A percentile compares a stretch with the other conserved stretches of the same genome.
Conservation (phyloP, 2,888 invertebrate genomes). For the Rhyacophila evoluta region DNA sequence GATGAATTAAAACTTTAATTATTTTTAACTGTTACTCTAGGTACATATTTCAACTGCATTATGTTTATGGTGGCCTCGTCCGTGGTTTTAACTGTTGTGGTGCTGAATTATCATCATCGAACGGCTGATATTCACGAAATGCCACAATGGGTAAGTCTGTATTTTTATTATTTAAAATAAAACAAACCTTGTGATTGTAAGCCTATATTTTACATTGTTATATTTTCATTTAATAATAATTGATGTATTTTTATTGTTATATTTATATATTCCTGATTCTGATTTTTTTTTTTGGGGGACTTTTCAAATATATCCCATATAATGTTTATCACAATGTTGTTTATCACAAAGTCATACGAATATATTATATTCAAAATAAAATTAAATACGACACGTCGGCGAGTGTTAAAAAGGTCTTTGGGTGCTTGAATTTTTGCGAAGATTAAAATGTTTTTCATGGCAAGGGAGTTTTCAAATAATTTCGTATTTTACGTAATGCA, state of each 20-base stretch:
- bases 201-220: too few species aligned
- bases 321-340: too few species aligned
- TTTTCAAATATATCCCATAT: too few species aligned
- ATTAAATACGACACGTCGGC: background rate
- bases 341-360: too few species aligned
- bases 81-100: slow-evolving; percentile 95
- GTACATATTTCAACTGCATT: slow-evolving; percentile 99
- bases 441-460: background rate
- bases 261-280: too few species aligned
- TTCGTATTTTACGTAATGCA: slow-evolving; percentile 19
- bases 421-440: background rate
- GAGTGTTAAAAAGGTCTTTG: background rate
- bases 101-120: slow-evolving; percentile 97
- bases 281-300: too few species aligned
- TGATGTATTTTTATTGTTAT: too few species aligned
- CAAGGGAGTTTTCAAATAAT: background rate
- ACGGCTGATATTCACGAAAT: slow-evolving; percentile 97
- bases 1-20: too few species aligned
- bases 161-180: background rate
- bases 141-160: slow-evolving; percentile 91
- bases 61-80: slow-evolving; percentile 99
- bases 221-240: too few species aligned
- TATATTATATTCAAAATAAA: too few species aligned
- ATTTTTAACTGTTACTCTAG: slow-evolving; percentile 68
- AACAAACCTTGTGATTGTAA: too few species aligned